Base-by-base conservation (phyloP, 1,140 invertebrate genomes). In the Drosophila subpulchrella region DNA sequence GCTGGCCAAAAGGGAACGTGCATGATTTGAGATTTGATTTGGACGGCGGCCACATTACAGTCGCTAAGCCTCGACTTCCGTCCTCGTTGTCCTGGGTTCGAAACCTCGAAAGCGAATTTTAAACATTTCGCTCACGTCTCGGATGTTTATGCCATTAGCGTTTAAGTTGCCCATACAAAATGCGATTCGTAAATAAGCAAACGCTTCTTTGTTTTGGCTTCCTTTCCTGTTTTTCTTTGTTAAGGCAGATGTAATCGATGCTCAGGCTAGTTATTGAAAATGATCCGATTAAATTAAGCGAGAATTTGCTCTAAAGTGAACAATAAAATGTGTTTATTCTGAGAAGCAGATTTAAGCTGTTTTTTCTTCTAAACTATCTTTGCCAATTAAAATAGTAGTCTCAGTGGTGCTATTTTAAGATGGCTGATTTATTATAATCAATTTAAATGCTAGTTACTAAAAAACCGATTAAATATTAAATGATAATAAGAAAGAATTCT, bases 11-110 rank as follows among this genome's bases (percentile, higher is more conserved):
- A 11, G 55, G 51, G 24, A 73, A 76, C 80, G 83, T 89, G 80
- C 83, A 88, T 88, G 84, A 88, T 88, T 89, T 89, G 83, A 88
- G 84, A 88, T 88, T 83, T 89, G 83, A 88, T 88, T 88, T 86
- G 75, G 72, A 32, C 72, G 61, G 77, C 63, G 83, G 80, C 83
- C 78, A 83, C 84, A 89, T 88, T 86, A 88, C 75, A 82, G 50
- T 77, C 83, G 76, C 68, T 46, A 72, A 67, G 17, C 77, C 61
- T 55, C 58, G 20, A 46, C 39, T 61, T 55, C 65, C 75, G 77
- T 60, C 32, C 32, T 55, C 30, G 47, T 54, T 46, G 58, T 65
- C 41, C 58, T 71, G 38, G 47, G 32, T 6, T 73, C 54, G 42
- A 10, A 17, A 5, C 8, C 61, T 66, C 68, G 78, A 75, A 75